Conservation (phyloP, 2,113 vertebrate species). For the Opisthocomus hoazin region DNA sequence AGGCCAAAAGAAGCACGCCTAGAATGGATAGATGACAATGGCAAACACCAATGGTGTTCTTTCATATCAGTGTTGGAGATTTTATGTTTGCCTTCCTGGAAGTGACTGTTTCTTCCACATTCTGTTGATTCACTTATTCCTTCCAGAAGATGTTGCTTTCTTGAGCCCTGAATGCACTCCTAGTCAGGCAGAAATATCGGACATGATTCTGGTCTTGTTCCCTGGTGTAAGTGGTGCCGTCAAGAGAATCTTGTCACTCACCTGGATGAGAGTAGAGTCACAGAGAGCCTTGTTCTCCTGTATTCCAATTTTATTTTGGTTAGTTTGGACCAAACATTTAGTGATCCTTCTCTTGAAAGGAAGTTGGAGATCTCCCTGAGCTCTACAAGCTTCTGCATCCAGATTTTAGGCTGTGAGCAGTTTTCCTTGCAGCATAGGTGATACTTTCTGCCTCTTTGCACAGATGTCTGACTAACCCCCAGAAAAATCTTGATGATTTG, state of each 20-base stretch:
- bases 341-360: neutral
- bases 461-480: neutral
- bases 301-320: neutral
- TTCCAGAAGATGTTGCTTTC: neutral
- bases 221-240: neutral
- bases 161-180: neutral
- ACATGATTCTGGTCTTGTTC: neutral
- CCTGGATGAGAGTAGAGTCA: neutral
- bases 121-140: neutral
- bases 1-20: accelerated
- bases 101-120: neutral
- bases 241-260: neutral
- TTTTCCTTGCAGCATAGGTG: neutral
- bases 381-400: neutral
- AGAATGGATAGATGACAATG: neutral
- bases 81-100: neutral
- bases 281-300: neutral
- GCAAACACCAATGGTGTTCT: neutral
- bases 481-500: neutral
- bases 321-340: neutral
- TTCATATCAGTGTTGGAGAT: neutral
- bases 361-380: neutral
- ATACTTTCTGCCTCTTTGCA: neutral
- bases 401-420: neutral
- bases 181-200: neutral